Evolutionary conservation across 2,113 vertebrate genomes (phyloP), one percentile per base, ranked within the genome.

Genomic region (Bothrops jararaca): DNA sequence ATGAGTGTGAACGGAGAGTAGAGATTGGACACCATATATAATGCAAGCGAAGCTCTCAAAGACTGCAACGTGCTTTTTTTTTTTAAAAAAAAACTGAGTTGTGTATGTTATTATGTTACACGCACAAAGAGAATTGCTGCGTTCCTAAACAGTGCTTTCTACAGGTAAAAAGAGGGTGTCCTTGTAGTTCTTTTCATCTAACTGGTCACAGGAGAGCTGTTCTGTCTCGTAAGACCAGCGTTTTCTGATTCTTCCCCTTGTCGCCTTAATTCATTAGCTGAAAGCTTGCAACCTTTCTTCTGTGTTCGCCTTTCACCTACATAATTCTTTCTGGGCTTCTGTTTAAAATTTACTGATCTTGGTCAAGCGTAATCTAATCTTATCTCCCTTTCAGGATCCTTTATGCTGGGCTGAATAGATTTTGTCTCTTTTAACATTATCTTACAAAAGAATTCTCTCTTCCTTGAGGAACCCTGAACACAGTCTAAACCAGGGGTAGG

Each of bases 311-410:
- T 58, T 91, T 91, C 45, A 29, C 74, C 80, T 91, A 86, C 56
- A 91, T 86, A 91, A 86, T 56, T 86, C 80, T 58, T 91, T 45
- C 39, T 86, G 50, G 29, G 54, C 39, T 86, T 86, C 54, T 58
- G 80, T 86, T 58, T 91, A 85, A 91, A 91, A 91, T 23, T 60
- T 45, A 60, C 8, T 60, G 85, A 91, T 91, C 39, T 60, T 86
- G 57, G 85, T 60, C 56, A 56, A 53, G 50, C 50, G 34, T 80
- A 29, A n/a, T 58, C 87, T 34, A 86, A 86, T 86, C 85, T 58
- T 86, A 48, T 91, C 86, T 88, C n/a, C 26, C 60, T 20, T 56
- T 29, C n/a, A 86, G 24, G 39, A 86, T 60, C 56, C 45, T 64
- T 93, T 90, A 74, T 74, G 86, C 34, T 54, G 86, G 86, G 50